Conservation (phyloP, 2,888 invertebrate genomes). For the Tipula vernalis region DNA sequence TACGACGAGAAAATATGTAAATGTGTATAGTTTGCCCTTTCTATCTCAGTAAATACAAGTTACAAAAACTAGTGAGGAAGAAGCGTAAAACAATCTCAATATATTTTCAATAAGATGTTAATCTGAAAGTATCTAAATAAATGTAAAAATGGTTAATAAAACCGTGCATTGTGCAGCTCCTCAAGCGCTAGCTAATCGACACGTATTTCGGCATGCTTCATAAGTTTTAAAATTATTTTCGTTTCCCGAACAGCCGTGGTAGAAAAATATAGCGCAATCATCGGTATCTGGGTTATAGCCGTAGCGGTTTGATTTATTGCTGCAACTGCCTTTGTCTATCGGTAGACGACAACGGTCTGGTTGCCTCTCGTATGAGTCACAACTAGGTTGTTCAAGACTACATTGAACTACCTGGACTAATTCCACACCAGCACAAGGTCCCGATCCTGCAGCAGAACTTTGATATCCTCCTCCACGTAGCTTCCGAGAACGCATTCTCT, state of each 20-base stretch:
- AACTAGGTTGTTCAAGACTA: not conserved
- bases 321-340: conserved; percentile 58
- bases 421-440: conserved; percentile 25
- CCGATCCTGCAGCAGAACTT: conserved; percentile 19
- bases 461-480: not conserved
- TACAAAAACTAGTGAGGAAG: no score
- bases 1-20: no score
- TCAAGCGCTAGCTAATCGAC: conserved; percentile 27
- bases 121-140: no score
- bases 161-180: not conserved
- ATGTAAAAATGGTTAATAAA: no score
- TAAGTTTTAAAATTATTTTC: conserved; percentile 72
- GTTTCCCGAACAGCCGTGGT: conserved; percentile 82
- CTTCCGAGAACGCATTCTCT: conserved; percentile 44
- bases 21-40: no score
- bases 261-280: conserved; percentile 71
- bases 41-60: no score
- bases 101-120: no score
- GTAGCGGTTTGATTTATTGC: conserved; percentile 71
- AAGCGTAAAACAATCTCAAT: no score
- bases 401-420: not conserved
- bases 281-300: conserved; percentile 52
- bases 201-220: conserved; percentile 54
- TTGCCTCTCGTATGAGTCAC: conserved; percentile 18
- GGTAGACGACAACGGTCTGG: conserved; percentile 26